Evolutionary conservation across 2,113 vertebrate species (phyloP), one percentile per base, ranked within the genome.

Genomic region (Misgurnus mizolepis): DNA sequence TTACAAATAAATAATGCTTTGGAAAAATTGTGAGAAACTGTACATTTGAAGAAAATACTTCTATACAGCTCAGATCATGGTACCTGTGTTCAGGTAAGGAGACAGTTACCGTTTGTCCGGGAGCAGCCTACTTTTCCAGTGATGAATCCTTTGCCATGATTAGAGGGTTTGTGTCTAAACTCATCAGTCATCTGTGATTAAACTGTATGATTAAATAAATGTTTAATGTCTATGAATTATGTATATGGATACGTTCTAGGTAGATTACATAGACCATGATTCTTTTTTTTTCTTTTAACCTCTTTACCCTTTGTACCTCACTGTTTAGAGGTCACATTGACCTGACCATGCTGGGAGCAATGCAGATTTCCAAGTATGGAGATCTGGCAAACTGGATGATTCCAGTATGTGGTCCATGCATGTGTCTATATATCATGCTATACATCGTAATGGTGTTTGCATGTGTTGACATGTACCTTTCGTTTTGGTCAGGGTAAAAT

Each of bases 361-460:
- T 96, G 95, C 95, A 96, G 50, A 95, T 96, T 83, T 96, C 95
- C n/a, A 93, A 92, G 53, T 93, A 92, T 0, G 95, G 95, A 79
- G 95, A 96, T 89, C 87, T 96, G 78, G 94, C 95, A 68, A 96
- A 96, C 88, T 96, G 95, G 95, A 96, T 96, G 95, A 96, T 96
- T 82, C 95, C 95, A 83, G 95, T 95, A 90, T 93, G 95, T 62
- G 43, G 6, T 71, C 17, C 6, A 66, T 60, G 4, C 17, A n/a
- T 10, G 15, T 7, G 62, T 7, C 47, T 53, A 17, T 53, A 39
- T 49, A n/a, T 69, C 5, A 49, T 76, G 34, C 66, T 15, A 45
- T 22, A 22, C 22, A 22, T 22, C 22, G 22, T 22, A 22, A 22
- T 34, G 14, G 40, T 9, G 9, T 14, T 43, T 15, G 50, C 50